A percentile compares a stretch with the other conserved stretches of the same genome.
Conservation (phyloP, 1,140 invertebrate species). For the Paramacrobiotus metropolitanus region DNA sequence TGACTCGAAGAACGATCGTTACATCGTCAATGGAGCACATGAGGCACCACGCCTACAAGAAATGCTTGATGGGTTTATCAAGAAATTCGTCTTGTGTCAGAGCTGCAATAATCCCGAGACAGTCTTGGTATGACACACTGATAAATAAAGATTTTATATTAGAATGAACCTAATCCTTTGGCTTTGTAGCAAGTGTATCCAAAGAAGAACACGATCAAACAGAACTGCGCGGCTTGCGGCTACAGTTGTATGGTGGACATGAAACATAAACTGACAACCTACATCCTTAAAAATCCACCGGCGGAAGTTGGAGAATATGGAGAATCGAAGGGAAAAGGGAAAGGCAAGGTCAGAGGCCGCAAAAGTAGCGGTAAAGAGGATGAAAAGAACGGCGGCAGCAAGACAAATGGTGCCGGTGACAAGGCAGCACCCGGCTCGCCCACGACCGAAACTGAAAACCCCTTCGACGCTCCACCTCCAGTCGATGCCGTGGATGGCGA, state of each 20-base stretch:
- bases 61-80: conserved; percentile 84
- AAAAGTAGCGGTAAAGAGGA: conserved; percentile 12
- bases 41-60: conserved; percentile 87
- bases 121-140: conserved; percentile 37
- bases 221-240: conserved; percentile 93
- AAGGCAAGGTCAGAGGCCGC: conserved; percentile 10
- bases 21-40: conserved; percentile 97
- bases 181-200: conserved; percentile 26
- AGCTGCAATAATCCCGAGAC: conserved; percentile 98
- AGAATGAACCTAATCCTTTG: background rate
- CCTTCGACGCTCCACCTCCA: conserved; percentile 5
- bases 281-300: conserved; percentile 93
- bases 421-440: conserved; percentile 5
- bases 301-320: conserved; percentile 43
- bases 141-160: background rate
- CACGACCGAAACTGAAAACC: conserved; percentile 8
- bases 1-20: conserved; percentile 95
- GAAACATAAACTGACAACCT: conserved; percentile 89
- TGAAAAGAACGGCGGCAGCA: conserved; percentile 11
- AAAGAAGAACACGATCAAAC: conserved; percentile 71
- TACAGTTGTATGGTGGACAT: conserved; percentile 58
- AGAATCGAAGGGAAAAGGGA: conserved; percentile 27
- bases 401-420: conserved; percentile 28
- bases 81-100: conserved; percentile 88
- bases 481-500: conserved; percentile 6